Percentiles rank a stretch among this genome's conserved stretches.
phyloP scores from a whole-genome alignment of 2,888 invertebrate species.

The Odontothrips loti region DNA sequence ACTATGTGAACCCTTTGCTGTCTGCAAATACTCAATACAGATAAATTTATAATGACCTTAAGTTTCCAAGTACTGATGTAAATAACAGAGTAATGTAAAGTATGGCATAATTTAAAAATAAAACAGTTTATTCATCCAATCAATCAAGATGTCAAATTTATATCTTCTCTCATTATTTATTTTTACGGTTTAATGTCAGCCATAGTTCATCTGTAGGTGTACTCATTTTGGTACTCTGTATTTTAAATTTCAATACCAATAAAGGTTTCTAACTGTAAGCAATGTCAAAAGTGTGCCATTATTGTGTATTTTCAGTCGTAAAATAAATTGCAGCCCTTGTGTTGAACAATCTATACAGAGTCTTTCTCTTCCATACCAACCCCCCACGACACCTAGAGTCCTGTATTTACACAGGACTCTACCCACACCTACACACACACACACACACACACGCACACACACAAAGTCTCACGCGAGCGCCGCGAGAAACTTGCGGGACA shows the following conservation, averaged over 20 bases:
- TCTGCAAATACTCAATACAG: no score
- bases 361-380: not conserved
- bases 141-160: not conserved
- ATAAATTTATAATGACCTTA: not conserved
- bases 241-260: not conserved
- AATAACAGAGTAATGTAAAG: not conserved
- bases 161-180: not conserved
- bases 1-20: no score
- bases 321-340: not conserved
- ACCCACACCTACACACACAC: no score
- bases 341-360: not conserved
- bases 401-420: no score
- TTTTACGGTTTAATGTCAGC: not conserved
- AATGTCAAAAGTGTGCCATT: constrained; percentile 18
- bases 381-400: not conserved
- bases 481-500: no score
- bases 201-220: not conserved
- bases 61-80: constrained; percentile 14
- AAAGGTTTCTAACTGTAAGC: not conserved
- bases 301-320: constrained; percentile 6
- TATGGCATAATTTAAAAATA: not conserved
- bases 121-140: not conserved
- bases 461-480: no score
- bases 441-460: no score
- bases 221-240: not conserved